Conservation (phyloP, 2,888 invertebrate genomes). For the Melieria omissa region DNA sequence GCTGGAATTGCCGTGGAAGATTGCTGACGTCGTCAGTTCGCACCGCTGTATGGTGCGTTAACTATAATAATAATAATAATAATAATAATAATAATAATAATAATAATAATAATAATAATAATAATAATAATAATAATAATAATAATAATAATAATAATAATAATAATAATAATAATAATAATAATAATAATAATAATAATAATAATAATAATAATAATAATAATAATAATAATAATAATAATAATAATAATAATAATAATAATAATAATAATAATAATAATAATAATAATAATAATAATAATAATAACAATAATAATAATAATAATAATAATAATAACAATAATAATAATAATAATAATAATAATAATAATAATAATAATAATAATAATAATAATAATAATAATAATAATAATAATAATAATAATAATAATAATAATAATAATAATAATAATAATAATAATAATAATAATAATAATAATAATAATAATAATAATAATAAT, state of each 20-base stretch:
- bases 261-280: slow-evolving; percentile 4
- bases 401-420: slow-evolving; percentile 4
- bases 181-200: slow-evolving; percentile 4
- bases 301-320: slow-evolving; percentile 2
- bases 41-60: too few species aligned
- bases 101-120: slow-evolving; percentile 4
- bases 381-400: slow-evolving; percentile 4
- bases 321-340: slow-evolving; percentile 2
- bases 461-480: slow-evolving; percentile 4
- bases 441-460: slow-evolving; percentile 4
- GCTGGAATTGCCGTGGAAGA: too few species aligned
- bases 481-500: slow-evolving; percentile 4
- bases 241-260: slow-evolving; percentile 4
- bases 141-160: slow-evolving; percentile 4
- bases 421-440: slow-evolving; percentile 4
- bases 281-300: slow-evolving; percentile 4
- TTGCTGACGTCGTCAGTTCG: too few species aligned
- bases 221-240: slow-evolving; percentile 4
- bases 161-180: slow-evolving; percentile 4
- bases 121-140: slow-evolving; percentile 4
- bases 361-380: slow-evolving; percentile 4
- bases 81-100: too few species aligned
- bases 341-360: slow-evolving; percentile 4
- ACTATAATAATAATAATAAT: too few species aligned
- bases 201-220: slow-evolving; percentile 4